Conservation (phyloP, 30 jellyfish, hydroid and myxozoan genomes). For the Hydractinia echinata region DNA sequence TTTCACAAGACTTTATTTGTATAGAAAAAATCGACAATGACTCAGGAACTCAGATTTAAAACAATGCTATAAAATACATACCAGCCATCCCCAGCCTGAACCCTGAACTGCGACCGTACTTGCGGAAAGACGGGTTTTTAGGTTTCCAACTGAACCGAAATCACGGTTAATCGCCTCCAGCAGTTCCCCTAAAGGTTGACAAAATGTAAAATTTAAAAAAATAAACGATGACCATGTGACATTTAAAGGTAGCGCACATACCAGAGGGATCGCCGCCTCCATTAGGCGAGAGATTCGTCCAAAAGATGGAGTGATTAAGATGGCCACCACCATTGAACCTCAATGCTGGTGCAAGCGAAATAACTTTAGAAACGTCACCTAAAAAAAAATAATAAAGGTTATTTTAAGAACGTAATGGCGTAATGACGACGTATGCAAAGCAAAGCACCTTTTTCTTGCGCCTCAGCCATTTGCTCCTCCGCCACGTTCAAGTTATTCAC, state of each 20-base stretch:
- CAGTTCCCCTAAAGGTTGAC: slow-evolving; percentile 51
- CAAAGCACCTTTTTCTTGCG: slow-evolving; percentile 62
- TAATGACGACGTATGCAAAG: background rate
- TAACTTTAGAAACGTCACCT: slow-evolving; percentile 71
- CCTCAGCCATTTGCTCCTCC: slow-evolving; percentile 81
- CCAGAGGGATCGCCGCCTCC: slow-evolving; percentile 98
- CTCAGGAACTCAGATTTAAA: no score
- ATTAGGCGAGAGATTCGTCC: slow-evolving; percentile 93
- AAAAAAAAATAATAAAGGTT: background rate
- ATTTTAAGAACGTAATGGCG: background rate
- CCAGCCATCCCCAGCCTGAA: slow-evolving; percentile 99
- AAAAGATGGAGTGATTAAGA: slow-evolving; percentile 82
- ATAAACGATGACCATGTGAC: background rate
- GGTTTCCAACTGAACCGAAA: slow-evolving; percentile 85
- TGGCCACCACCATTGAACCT: slow-evolving; percentile 98
- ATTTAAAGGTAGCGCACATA: background rate
- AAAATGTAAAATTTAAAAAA: background rate
- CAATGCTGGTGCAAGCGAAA: slow-evolving; percentile 69
- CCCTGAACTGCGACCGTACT: slow-evolving; percentile 98
- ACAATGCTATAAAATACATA: slow-evolving; percentile 28
- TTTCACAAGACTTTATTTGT: no score
- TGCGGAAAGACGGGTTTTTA: slow-evolving; percentile 66
- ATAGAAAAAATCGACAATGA: no score
- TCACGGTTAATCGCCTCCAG: slow-evolving; percentile 70
- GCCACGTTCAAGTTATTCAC: slow-evolving; percentile 88